phyloP scores from a whole-genome alignment of 2,113 vertebrate species.

The Engraulis encrasicolus region DNA sequence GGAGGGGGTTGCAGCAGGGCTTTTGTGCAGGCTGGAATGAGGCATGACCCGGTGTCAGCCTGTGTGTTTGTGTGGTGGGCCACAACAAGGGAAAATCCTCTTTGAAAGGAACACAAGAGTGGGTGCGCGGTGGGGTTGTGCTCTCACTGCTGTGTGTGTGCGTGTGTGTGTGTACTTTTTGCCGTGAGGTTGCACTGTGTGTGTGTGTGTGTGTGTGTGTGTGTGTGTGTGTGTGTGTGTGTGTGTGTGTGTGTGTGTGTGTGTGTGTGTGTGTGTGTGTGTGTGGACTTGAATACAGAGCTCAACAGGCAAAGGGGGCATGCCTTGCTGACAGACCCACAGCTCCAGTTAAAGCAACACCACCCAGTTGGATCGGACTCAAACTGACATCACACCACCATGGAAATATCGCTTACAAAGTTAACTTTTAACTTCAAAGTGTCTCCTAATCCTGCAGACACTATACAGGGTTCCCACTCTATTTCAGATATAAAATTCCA shows the following conservation, averaged over 20 bases:
- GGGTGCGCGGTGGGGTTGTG: neutral
- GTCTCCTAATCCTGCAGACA: too few species aligned
- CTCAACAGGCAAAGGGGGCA: slow-evolving; percentile 20
- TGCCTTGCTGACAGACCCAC: neutral
- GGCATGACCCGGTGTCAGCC: slow-evolving; percentile 56
- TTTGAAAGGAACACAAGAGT: slow-evolving; percentile 21
- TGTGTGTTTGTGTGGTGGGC: slow-evolving; percentile 54
- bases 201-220: too few species aligned
- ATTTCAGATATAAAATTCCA: too few species aligned
- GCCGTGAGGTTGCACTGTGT: neutral
- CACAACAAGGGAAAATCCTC: slow-evolving; percentile 50
- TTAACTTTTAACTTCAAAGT: too few species aligned
- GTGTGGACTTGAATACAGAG: slow-evolving; percentile 21
- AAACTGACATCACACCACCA: slow-evolving; percentile 44
- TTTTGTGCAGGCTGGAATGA: slow-evolving; percentile 52
- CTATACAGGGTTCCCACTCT: too few species aligned
- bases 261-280: neutral
- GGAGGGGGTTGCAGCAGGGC: neutral
- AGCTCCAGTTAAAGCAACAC: slow-evolving; percentile 25
- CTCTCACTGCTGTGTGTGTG: neutral
- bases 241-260: neutral
- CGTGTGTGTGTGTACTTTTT: neutral
- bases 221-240: neutral
- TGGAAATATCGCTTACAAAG: too few species aligned
- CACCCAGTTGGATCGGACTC: neutral